Evolutionary conservation across 2,888 invertebrate genomes (phyloP), one percentile per base, ranked within the genome.

Genomic region (Stictocephala bisonia): DNA sequence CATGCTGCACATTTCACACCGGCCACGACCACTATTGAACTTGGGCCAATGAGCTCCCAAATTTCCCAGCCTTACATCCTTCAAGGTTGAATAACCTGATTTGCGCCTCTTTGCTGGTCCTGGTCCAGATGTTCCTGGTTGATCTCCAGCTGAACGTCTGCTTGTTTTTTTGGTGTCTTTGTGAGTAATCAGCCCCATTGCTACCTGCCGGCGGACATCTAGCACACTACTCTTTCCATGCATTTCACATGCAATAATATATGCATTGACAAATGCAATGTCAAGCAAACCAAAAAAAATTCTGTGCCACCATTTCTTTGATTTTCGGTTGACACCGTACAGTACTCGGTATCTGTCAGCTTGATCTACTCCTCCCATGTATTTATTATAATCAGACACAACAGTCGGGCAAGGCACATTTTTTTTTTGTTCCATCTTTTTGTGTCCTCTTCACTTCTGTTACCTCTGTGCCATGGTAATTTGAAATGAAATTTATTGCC

Each of bases 301-400:
- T 67, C 78, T 78, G 40, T 79, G 79, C 81, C 81, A 81, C 81
- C 81, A 82, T 78, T 82, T 80, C 53, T 79, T 79, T 64, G 78
- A 78, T 74, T 81, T 80, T 75, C 78, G 79, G 50, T 75, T 53
- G 29, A 80, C 76, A 53, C 51, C 76, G 60, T 81, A 80, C n/a
- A 70, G 64, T 15, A 77, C 76, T 73, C 78, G 76, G 13, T 76
- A 72, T 73, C 79, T 79, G 70, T 82, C 80, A 71, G 80, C 79
- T 50, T 74, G 74, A 73, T 81, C 80, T 15, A 81, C 80, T 15
- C 77, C 80, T 24, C 80, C 80, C 80, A 80, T 81, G 56, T 77
- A 77, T 68, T 73, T 75, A 67, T 80, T 81, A 67, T 81, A 82
- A 70, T 81, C 79, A 53, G 70, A 73, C 50, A 80, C 78, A 27